Conservation (phyloP, 2,888 invertebrate species). For the Endotricha flammealis region DNA sequence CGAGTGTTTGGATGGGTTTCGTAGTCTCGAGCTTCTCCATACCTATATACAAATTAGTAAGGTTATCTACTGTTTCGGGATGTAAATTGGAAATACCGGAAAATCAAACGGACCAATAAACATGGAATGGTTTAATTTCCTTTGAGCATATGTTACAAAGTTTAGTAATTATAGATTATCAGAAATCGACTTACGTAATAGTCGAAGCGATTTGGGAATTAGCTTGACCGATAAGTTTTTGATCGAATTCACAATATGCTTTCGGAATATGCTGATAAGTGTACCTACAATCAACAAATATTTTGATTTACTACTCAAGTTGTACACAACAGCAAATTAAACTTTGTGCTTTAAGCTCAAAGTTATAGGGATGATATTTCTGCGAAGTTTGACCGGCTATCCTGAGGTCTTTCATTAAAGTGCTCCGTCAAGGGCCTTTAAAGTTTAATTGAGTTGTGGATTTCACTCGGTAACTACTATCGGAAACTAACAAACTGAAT, state of each 20-base stretch:
- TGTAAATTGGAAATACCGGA: too few relatives aligned
- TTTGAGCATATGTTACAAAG: too few relatives aligned
- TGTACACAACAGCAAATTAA: not conserved
- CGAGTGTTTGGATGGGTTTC: too few relatives aligned
- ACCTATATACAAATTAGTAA: too few relatives aligned
- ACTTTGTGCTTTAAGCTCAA: not conserved
- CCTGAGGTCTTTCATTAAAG: slow-evolving; percentile 29
- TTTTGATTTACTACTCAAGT: slow-evolving; percentile 7
- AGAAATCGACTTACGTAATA: too few relatives aligned
- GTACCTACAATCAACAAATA: slow-evolving; percentile 9
- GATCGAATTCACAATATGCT: slow-evolving; percentile 3
- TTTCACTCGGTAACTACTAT: slow-evolving; percentile 54
- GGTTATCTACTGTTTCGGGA: too few relatives aligned
- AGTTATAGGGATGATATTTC: not conserved
- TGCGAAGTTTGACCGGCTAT: slow-evolving; percentile 1
- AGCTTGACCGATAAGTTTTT: slow-evolving; percentile 4
- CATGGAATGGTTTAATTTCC: too few relatives aligned
- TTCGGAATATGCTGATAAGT: slow-evolving; percentile 5
- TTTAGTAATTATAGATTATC: too few relatives aligned
- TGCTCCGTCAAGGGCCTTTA: slow-evolving; percentile 50
- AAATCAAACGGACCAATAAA: too few relatives aligned
- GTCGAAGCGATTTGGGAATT: too few relatives aligned
- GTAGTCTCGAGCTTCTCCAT: too few relatives aligned
- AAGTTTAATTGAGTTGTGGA: slow-evolving; percentile 69
- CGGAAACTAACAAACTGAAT: slow-evolving; percentile 46